These are phyloP conservation scores for Iguana delicatissima DNA, from an alignment of 2,797 vertebrate genomes.

Conservation along the genomic window DNA sequence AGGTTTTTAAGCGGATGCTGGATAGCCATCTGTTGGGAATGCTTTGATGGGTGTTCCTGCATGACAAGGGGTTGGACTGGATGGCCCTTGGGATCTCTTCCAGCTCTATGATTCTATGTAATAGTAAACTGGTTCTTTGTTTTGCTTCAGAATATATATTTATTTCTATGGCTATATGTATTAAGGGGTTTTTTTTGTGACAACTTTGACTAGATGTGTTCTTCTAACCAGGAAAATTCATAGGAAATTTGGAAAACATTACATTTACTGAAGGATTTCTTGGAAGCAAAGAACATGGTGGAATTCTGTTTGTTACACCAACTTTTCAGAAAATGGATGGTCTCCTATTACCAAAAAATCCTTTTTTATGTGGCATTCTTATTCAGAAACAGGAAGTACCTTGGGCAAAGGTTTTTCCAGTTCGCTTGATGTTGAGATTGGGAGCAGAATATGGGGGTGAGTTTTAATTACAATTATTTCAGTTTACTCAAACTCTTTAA, in stretches of 20 bases:
- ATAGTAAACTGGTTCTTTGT: not conserved
- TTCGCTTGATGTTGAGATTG: constrained; percentile 90
- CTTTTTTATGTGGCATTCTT: constrained; percentile 91
- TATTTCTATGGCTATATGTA: not conserved
- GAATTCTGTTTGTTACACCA: constrained; percentile 91
- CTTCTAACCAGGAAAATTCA: constrained; percentile 85
- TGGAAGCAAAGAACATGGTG: constrained; percentile 90
- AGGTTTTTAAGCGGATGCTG: no score
- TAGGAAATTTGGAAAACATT: constrained; percentile 90
- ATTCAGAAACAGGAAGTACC: constrained; percentile 95
- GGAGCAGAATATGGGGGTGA: constrained; percentile 89
- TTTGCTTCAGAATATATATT: not conserved
- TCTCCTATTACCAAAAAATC: constrained; percentile 83
- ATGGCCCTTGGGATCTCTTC: no score
- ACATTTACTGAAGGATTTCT: constrained; percentile 93
- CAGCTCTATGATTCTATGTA: no score
- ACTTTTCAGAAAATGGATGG: constrained; percentile 88
- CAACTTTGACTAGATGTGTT: constrained; percentile 53
- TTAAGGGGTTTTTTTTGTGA: not conserved
- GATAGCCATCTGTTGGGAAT: no score
- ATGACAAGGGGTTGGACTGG: no score
- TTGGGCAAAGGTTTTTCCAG: constrained; percentile 96
- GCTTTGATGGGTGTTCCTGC: no score
- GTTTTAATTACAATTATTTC: constrained; percentile 58
- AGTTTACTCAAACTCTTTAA: not conserved